Percentiles rank a stretch among this genome's conserved stretches.
These are phyloP conservation scores for Prochilodus magdalenae DNA, from an alignment of 2,113 vertebrate genomes.

Conservation along the genomic window DNA sequence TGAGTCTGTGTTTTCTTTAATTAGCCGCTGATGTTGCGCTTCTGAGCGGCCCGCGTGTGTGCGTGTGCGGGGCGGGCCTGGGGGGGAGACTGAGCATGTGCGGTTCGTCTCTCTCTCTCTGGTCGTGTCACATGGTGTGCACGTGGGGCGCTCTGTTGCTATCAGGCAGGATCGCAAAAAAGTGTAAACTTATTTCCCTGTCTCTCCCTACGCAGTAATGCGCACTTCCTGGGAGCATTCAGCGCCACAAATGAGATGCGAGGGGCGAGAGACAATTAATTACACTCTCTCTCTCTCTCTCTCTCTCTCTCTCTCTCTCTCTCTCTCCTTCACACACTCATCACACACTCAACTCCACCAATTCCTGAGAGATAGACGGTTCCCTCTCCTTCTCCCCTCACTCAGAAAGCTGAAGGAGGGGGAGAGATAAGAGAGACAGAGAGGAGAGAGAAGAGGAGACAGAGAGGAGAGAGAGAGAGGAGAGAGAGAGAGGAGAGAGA, in stretches of 20 bases:
- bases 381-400: too few relatives aligned
- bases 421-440: too few relatives aligned
- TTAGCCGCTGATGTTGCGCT: slow-evolving; percentile 37
- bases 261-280: slow-evolving; percentile 55
- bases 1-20: slow-evolving; percentile 33
- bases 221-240: slow-evolving; percentile 52
- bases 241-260: slow-evolving; percentile 58
- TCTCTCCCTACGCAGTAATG: too few relatives aligned
- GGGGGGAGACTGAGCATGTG: slow-evolving; percentile 9
- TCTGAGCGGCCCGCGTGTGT: slow-evolving; percentile 1
- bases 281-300: slow-evolving; percentile 34
- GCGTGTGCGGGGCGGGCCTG: slow-evolving; percentile 7
- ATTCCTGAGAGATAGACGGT: too few relatives aligned
- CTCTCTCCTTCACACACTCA: too few relatives aligned
- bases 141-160: slow-evolving; percentile 35
- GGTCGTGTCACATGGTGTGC: background rate
- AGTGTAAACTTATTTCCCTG: slow-evolving; percentile 61
- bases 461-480: background rate
- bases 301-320: background rate
- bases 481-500: too few relatives aligned
- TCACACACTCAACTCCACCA: too few relatives aligned
- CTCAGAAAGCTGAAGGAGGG: too few relatives aligned
- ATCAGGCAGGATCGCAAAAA: slow-evolving; percentile 49
- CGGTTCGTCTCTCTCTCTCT: too few relatives aligned
- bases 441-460: background rate